Base-by-base conservation (phyloP, 2,888 invertebrate genomes). In the Trypoxylon attenuatum region DNA sequence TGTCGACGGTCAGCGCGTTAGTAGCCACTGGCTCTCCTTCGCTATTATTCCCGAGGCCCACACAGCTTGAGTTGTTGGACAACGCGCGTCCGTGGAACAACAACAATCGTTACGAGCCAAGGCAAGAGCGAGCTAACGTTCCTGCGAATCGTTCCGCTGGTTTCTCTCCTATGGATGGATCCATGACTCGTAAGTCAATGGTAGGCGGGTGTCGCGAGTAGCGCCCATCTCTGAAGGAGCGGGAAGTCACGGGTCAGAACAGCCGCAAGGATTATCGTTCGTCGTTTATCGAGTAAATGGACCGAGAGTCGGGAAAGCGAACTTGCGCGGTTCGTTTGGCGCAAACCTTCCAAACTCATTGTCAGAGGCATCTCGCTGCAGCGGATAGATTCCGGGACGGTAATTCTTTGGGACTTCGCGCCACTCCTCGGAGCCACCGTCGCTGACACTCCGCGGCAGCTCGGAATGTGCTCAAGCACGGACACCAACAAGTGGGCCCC, bases 401-500 rank as follows among this genome's bases (percentile, higher is more conserved):
- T 6, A 27, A 1, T 27, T 27, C 27, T n/a, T 27, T n/a, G 8
- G 5, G 8, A 33, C 13, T 10, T 13, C 33, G n/a, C n/a, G n/a
- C 13, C 13, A 2, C 33, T 33, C 13, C 33, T 33, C 33, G 29
- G 6, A 5, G 18, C 18, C n/a, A n/a, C 63, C 29, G 21, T 41
- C 63, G 16, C 49, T 22, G 47, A 62, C 38, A n/a, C n/a, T n/a
- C n/a, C n/a, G n/a, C n/a, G n/a, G n/a, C n/a, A n/a, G n/a, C 39
- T 46, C 49, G 51, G 46, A 27, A 82, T 82, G 82, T 71, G 81
- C 23, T 53, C 77, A 47, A 71, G 70, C 41, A 63, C 72, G 46
- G 61, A 75, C 59, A 65, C 80, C 39, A 82, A 83, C 72, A 80
- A 77, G 69, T 82, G 80, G 81, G 78, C 83, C 33, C 80, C 83